phyloP scores from a whole-genome alignment of 2,113 vertebrate genomes.

The Anseranas semipalmata region DNA sequence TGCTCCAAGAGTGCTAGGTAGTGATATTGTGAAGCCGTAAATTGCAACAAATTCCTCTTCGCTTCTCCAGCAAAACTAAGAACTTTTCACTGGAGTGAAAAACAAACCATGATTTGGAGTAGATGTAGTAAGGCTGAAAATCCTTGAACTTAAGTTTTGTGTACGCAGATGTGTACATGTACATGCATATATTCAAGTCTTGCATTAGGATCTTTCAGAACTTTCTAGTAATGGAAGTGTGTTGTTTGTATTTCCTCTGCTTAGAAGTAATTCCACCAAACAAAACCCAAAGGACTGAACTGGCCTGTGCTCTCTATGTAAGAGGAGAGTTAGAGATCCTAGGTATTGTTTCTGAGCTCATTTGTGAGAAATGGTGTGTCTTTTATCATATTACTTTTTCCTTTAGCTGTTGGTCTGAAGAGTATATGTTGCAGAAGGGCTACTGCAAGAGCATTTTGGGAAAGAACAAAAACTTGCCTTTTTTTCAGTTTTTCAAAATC shows the following conservation, averaged over 20 bases:
- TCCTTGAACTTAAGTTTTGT: not conserved
- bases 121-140: not conserved
- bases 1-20: not conserved
- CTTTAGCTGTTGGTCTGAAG: not conserved
- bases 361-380: not conserved
- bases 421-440: not conserved
- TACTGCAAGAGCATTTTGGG: not conserved
- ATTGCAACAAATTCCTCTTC: not conserved
- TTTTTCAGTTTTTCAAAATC: not conserved
- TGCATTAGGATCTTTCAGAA: not conserved
- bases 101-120: not conserved
- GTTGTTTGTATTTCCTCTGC: not conserved
- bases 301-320: not conserved
- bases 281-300: not conserved
- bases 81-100: not conserved
- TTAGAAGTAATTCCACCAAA: not conserved
- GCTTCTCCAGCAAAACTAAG: not conserved
- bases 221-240: rapidly evolving
- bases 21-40: not conserved
- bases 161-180: rapidly evolving
- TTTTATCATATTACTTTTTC: not conserved
- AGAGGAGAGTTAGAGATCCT: not conserved
- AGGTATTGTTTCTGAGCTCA: not conserved
- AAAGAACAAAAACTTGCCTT: not conserved
- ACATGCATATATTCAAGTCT: rapidly evolving